These are phyloP conservation scores for Halisarca cf. caerulea DNA, from an alignment of 37 sponge, comb jelly and placozoan genomes.

Conservation along the genomic window DNA sequence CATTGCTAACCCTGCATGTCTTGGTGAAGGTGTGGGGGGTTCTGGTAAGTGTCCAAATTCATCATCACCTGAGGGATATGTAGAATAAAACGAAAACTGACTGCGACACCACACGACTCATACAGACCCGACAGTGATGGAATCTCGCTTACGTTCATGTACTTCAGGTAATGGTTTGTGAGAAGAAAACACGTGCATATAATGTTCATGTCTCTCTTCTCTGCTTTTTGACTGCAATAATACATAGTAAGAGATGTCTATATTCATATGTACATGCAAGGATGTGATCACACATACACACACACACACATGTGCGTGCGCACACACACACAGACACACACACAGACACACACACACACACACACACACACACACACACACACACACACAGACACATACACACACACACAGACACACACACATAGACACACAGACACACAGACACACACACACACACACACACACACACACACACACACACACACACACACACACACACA, in stretches of 20 bases:
- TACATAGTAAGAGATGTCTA: neutral
- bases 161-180: neutral
- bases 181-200: neutral
- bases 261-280: neutral
- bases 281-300: neutral
- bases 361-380: too few relatives aligned
- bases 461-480: too few relatives aligned
- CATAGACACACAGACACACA: too few relatives aligned
- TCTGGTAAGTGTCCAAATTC: neutral
- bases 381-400: too few relatives aligned
- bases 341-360: too few relatives aligned
- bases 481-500: too few relatives aligned
- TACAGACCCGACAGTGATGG: neutral
- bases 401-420: too few relatives aligned
- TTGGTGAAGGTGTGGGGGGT: slow-evolving; percentile 1
- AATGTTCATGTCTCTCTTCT: too few relatives aligned
- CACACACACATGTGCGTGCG: slow-evolving; percentile 6
- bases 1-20: neutral
- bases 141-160: neutral
- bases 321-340: too few relatives aligned
- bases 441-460: too few relatives aligned
- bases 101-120: neutral
- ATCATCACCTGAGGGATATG: neutral
- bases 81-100: too few relatives aligned
- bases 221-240: neutral